Base-by-base conservation (phyloP, 2,113 vertebrate species). In the Neofelis nebulosa region DNA sequence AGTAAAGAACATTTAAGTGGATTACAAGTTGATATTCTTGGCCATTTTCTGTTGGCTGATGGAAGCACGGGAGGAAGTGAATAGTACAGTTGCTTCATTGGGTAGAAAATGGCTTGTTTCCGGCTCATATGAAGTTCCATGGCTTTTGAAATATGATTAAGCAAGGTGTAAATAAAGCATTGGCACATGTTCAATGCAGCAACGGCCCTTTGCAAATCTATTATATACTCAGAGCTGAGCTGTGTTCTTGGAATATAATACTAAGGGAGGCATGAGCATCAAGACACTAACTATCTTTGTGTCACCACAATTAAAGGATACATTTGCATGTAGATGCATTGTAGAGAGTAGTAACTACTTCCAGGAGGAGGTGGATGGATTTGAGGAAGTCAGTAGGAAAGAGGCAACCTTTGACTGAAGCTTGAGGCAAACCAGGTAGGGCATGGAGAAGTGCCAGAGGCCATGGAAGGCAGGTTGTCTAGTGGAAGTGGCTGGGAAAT, bases 31-130 rank as follows among this genome's bases (percentile, higher is more conserved):
- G 55, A 91, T 95, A 84, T 85, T 85, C 81, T 95, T 89, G 86
- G 73, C 61, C 55, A 21, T 95, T 96, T 96, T 89, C 89, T 96
- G 76, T 65, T 55, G 65, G 55, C 31, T 48, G 38, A 57, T 15
- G 41, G 82, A 68, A 61, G 31, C 15, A 52, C 2, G 45, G 16
- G 41, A 55, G 78, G 61, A 27, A 71, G 86, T 36, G 66, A 95
- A 86, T 15, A 76, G n/a, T 29, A 14, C 76, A 86, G 19, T 73
- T 0, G 0, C 52, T 79, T 87, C 79, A 2, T 31, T n/a, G 80
- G 61, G 73, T 29, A 9, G 87, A 92, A 89, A 94, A 95, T 92
- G 84, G 52, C 95, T 95, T 82, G 29, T 94, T 98, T 97, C 91
- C 0, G 16, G 91, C 83, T 91, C 95, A 94, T 88, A 48, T 83